Base-by-base conservation (phyloP, 2,888 invertebrate genomes). In the Heteropelma amictum region DNA sequence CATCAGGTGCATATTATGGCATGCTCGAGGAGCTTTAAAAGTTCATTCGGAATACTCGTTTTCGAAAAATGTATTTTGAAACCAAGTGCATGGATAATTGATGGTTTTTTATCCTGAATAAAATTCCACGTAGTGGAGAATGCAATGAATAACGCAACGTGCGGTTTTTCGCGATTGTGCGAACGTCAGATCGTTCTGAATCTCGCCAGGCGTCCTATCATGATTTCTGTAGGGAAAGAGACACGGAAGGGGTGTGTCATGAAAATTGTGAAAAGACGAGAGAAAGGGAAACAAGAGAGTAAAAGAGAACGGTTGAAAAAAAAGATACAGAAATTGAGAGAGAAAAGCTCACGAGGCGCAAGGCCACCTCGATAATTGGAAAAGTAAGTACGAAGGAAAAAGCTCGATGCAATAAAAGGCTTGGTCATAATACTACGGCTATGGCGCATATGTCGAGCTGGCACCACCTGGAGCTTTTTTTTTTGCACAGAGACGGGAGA, bases 331-430 rank as follows among this genome's bases (percentile, higher is more conserved):
- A 8, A 58, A 30, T n/a, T n/a, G n/a, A 49, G 42, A 19, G 65
- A n/a, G 10, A 12, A 40, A 64, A 42, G 61, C 60, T 63, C 42
- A 21, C 17, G 35, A 45, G 51, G 30, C 33, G 30, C 23, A 49
- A 47, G 30, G 68, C 67, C 38, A 49, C 26, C 35, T 64, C 70
- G 61, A 75, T 79, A 79, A 79, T 79, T 78, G 77, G 77, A 77
- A 78, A 78, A 79, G 75, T 78, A 70, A 77, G 77, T 75, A 68
- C 63, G 69, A 73, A 58, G 60, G 42, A 56, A 47, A 26, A 10
- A 6, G 47, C 49, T 21, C 26, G 7, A 30, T 40, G 23, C 26
- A 12, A n/a, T 51, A 28, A n/a, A n/a, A 38, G 28, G 19, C 17
- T n/a, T 23, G 28, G 35, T 26, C 14, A 35, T n/a, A 14, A 14